Percentiles rank a stretch among this genome's conserved stretches.
Conservation (phyloP, 2,888 invertebrate species). For the Chymomyza fuscimana region DNA sequence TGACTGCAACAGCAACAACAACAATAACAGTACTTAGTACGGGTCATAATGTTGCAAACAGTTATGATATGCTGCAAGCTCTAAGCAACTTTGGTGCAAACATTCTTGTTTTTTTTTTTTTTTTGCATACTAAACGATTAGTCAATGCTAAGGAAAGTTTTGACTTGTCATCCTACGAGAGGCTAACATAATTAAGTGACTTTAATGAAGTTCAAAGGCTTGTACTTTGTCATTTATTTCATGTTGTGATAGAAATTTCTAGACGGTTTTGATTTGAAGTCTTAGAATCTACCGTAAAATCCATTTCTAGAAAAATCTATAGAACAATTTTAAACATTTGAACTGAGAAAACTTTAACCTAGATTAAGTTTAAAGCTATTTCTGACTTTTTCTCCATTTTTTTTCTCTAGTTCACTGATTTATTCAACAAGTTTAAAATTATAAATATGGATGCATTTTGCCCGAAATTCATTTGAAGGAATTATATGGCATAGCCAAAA, state of each 20-base stretch:
- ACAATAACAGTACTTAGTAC: conserved; percentile 20
- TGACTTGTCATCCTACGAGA: neutral
- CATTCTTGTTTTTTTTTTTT: neutral
- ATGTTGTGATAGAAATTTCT: neutral
- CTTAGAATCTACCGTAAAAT: no score
- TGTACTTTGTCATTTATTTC: neutral
- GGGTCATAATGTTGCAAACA: neutral
- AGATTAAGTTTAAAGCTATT: no score
- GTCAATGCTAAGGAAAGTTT: neutral
- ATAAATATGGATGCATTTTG: no score
- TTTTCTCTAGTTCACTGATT: no score
- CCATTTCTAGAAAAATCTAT: no score
- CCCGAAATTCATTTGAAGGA: no score
- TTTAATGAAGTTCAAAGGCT: neutral
- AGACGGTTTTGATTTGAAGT: no score
- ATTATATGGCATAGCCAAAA: no score
- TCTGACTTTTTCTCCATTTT: no score
- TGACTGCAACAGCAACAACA: conserved; percentile 44
- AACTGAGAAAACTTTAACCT: no score
- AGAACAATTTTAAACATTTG: no score
- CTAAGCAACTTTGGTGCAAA: neutral
- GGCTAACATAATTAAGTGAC: neutral
- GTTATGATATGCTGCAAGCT: neutral
- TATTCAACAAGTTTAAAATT: no score
- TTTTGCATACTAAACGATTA: neutral